These are phyloP conservation scores for Drosophila carrolli DNA, from an alignment of 1,140 invertebrate genomes.

Conservation along the genomic window DNA sequence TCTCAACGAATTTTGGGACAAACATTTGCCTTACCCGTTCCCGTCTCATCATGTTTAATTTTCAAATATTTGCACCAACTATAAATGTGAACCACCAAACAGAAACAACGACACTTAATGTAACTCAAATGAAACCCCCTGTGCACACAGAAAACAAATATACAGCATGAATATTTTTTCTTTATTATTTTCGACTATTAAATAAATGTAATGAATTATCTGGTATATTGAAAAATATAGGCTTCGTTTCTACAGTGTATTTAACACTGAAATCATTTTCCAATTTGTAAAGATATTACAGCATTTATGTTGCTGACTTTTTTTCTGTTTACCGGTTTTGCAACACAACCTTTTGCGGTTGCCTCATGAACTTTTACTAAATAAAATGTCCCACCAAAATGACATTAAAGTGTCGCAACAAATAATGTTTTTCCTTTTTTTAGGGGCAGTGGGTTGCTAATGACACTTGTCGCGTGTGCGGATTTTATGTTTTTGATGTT, in stretches of 20 bases:
- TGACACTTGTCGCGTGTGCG: constrained; percentile 78
- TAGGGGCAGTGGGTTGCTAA: constrained; percentile 14
- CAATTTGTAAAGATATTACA: too few relatives aligned
- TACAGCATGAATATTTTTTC: too few relatives aligned
- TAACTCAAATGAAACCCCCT: constrained; percentile 5
- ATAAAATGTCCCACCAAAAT: constrained; percentile 76
- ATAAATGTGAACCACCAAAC: constrained; percentile 66
- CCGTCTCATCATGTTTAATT: constrained; percentile 55
- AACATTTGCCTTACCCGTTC: not conserved
- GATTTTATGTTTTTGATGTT: constrained; percentile 54
- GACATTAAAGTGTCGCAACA: constrained; percentile 69
- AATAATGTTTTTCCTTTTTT: constrained; percentile 20
- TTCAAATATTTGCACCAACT: constrained; percentile 74
- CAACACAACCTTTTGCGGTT: constrained; percentile 22
- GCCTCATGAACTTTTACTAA: constrained; percentile 64
- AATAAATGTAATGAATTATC: too few relatives aligned
- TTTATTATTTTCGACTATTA: too few relatives aligned
- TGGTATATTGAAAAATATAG: too few relatives aligned
- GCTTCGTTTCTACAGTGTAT: too few relatives aligned
- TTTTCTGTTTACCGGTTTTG: not conserved
- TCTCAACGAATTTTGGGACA: constrained; percentile 70
- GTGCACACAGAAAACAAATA: constrained; percentile 2
- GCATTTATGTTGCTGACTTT: not conserved
- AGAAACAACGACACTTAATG: constrained; percentile 65
- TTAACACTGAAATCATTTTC: too few relatives aligned